phyloP scores from a whole-genome alignment of 2,113 vertebrate species.

The Lampris megalopsis region DNA sequence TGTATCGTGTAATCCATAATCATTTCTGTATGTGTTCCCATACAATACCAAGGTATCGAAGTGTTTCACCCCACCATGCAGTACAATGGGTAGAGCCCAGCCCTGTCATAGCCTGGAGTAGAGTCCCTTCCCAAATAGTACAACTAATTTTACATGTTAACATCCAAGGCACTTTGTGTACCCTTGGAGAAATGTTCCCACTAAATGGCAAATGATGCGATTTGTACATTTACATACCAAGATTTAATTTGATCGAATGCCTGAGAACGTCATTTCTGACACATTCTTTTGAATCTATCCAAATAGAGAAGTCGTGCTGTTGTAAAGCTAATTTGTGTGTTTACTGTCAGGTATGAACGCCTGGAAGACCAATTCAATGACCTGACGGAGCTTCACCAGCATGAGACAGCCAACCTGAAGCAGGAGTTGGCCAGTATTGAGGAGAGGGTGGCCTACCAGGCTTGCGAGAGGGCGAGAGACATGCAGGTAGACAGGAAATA shows the following conservation, averaged over 20 bases:
- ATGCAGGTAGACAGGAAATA: conserved; percentile 85
- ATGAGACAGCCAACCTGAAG: conserved; percentile 94
- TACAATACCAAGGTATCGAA: not conserved
- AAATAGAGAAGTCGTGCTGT: not conserved
- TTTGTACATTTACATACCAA: too few species aligned
- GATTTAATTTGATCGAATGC: too few species aligned
- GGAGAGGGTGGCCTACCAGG: conserved; percentile 96
- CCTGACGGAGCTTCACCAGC: conserved; percentile 93
- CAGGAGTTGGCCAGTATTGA: conserved; percentile 96
- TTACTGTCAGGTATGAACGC: conserved; percentile 84
- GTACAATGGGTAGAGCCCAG: too few species aligned
- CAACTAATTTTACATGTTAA: too few species aligned
- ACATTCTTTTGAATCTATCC: not conserved
- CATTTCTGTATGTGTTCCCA: not conserved
- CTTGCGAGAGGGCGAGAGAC: conserved; percentile 92
- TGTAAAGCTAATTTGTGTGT: not conserved
- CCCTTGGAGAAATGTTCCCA: too few species aligned
- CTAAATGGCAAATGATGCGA: too few species aligned
- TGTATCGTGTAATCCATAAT: not conserved
- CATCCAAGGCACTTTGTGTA: too few species aligned
- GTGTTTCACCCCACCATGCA: too few species aligned
- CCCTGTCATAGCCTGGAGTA: too few species aligned
- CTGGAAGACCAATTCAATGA: conserved; percentile 95
- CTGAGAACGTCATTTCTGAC: too few species aligned
- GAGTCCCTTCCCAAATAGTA: too few species aligned